Evolutionary conservation across 2,113 vertebrate species (phyloP), one percentile per base, ranked within the genome.

Genomic region (Stictonetta naevosa): DNA sequence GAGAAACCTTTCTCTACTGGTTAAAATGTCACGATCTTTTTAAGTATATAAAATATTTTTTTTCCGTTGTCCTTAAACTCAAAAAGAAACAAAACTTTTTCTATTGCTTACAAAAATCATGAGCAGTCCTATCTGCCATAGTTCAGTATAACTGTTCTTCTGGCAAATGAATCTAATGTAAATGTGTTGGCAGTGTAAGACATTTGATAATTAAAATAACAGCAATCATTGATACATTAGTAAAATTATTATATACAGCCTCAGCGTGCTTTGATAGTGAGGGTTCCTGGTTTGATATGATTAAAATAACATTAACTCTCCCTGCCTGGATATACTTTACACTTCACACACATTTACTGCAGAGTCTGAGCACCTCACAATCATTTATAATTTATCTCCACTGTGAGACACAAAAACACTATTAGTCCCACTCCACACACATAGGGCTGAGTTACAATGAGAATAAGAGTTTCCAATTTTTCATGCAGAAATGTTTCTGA

Each of bases 21-120:
- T 88, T 92, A 80, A 92, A 95, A 93, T 80, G 83, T 83, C 92
- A 92, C 64, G 40, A 56, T 72, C 26, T 60, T 83, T 52, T 88
- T 14, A 58, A 31, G 5, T 76, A 46, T 22, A 62, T 17, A 58
- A 22, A 36, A 44, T 16, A 53, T 7, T 42, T 56, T 7, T 75
- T 84, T 52, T 62, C n/a, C 10, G 36, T 29, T 80, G 18, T 91
- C 48, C 82, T 85, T 44, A 59, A 85, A 14, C 58, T 79, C 40
- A 88, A 71, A 75, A 55, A 87, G 6, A 16, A 58, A 26, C 11
- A 46, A 60, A 34, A 40, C 3, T 53, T 59, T 17, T 8, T 44
- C 9, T 25, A 15, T 18, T 23, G 15, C 40, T 83, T 67, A 76
- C 13, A 77, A 52, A 86, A 92, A 29, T 36, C 8, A 2, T 3